Evolutionary conservation across 2,888 invertebrate species (phyloP), one percentile per base, ranked within the genome.

Genomic region (Strigamia crassipes): DNA sequence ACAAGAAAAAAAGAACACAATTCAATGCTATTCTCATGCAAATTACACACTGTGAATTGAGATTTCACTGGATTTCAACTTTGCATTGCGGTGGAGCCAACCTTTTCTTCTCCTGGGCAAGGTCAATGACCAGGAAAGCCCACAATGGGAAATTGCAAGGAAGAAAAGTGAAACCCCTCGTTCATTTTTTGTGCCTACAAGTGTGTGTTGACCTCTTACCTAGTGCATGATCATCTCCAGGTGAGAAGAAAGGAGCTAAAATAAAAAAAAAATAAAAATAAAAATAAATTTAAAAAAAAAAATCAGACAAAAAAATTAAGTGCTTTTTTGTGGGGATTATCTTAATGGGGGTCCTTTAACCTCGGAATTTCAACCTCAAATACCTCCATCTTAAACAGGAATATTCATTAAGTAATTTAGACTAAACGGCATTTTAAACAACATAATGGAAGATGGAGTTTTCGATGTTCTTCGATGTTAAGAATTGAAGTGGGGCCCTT

Each of bases 231-330:
- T 31, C 41, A 34, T 78, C 78, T 42, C 42, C 78, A 42, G 41
- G 38, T 78, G 78, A 78, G 38, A 90, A 90, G 84, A 91, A 87
- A 85, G 93, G 93, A 88, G 93, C 93, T 93, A 91, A 85, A 92
- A 92, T 86, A 85, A 87, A 88, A 87, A 87, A 85, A 86, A 85
- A 86, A 85, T 85, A 82, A 8, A 78, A n/a, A 27, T 31, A 73
- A 38, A 38, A 38, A 38, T 27, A n/a, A n/a, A n/a, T n/a, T n/a
- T n/a, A n/a, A n/a, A 78, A n/a, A 27, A 73, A 73, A 38, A 38
- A 38, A 38, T 27, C 27, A 27, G 3, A 27, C 27, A 27, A 38
- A 38, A 38, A 38, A 38, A 38, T 38, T 38, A 38, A 38, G 38
- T 38, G 38, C 38, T 38, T 38, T 38, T 38, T 38, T 38, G 27